phyloP scores from a whole-genome alignment of 2,113 vertebrate species.

The Theristicus caerulescens region DNA sequence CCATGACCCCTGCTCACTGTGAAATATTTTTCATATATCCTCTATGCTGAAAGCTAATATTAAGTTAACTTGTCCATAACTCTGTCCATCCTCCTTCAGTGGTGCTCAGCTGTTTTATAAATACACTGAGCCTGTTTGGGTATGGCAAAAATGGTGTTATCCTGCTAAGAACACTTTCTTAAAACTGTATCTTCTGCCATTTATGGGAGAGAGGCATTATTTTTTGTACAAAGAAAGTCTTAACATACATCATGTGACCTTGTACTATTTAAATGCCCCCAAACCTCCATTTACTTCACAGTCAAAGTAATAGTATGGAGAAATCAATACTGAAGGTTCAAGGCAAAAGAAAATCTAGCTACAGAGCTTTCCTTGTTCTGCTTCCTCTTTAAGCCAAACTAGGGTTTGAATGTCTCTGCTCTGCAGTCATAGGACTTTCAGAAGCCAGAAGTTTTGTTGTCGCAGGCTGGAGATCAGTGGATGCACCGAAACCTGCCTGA shows the following conservation, averaged over 20 bases:
- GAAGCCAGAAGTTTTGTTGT: not conserved
- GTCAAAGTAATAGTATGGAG: not conserved
- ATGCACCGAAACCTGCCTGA: not conserved
- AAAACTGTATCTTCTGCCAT: not conserved
- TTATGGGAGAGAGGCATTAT: not conserved
- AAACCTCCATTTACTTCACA: not conserved
- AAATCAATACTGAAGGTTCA: not conserved
- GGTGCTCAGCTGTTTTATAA: not conserved
- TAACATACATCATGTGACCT: not conserved
- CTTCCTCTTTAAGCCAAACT: not conserved
- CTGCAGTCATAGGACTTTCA: not conserved
- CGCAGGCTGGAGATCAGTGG: not conserved
- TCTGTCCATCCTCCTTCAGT: not conserved
- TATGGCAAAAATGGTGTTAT: fast-evolving
- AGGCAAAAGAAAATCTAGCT: not conserved
- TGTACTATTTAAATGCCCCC: not conserved
- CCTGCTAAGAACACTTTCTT: not conserved
- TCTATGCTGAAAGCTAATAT: not conserved
- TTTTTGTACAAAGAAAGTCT: not conserved
- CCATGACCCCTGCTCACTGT: not conserved
- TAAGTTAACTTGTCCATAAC: not conserved
- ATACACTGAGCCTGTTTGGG: not conserved
- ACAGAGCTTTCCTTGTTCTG: not conserved
- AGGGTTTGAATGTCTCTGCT: not conserved
- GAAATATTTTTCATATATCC: not conserved